phyloP scores from a whole-genome alignment of 1,140 invertebrate genomes.

The Harpegnathos saltator region DNA sequence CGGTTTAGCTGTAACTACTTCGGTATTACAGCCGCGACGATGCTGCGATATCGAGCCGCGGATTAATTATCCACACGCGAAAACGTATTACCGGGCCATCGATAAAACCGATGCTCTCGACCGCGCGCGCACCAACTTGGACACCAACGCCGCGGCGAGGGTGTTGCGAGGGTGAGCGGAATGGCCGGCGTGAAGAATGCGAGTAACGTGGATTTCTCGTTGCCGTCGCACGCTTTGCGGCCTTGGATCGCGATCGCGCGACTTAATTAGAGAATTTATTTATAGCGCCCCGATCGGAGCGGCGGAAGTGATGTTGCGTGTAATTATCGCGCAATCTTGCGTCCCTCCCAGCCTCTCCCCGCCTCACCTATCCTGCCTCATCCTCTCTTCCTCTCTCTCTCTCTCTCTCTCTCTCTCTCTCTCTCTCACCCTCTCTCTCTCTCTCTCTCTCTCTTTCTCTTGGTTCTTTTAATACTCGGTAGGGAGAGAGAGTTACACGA shows the following conservation, averaged over 20 bases:
- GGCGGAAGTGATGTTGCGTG: not conserved
- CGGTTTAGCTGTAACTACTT: slow-evolving; percentile 60
- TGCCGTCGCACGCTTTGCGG: slow-evolving; percentile 2
- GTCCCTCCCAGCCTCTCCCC: not conserved
- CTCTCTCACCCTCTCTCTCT: no score
- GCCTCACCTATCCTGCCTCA: no score
- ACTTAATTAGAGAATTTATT: slow-evolving; percentile 49
- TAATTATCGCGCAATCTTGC: slow-evolving; percentile 4
- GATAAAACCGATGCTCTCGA: slow-evolving; percentile 49
- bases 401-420: no score
- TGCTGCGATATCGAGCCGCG: slow-evolving; percentile 53
- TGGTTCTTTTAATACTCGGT: no score
- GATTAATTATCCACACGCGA: slow-evolving; percentile 58
- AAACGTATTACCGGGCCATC: slow-evolving; percentile 59
- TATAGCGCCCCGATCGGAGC: not conserved
- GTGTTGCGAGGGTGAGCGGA: slow-evolving; percentile 12
- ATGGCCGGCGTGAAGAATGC: slow-evolving; percentile 41
- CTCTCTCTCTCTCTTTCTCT: no score
- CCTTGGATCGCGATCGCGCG: slow-evolving; percentile 32
- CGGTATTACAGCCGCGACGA: slow-evolving; percentile 57
- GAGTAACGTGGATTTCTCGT: slow-evolving; percentile 25
- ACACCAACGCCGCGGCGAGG: not conserved
- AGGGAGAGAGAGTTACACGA: not conserved
- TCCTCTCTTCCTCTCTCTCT: no score
- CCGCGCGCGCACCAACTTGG: slow-evolving; percentile 26